Conservation (phyloP, 1,140 invertebrate species). For the Lepidotrigona ventralis region DNA sequence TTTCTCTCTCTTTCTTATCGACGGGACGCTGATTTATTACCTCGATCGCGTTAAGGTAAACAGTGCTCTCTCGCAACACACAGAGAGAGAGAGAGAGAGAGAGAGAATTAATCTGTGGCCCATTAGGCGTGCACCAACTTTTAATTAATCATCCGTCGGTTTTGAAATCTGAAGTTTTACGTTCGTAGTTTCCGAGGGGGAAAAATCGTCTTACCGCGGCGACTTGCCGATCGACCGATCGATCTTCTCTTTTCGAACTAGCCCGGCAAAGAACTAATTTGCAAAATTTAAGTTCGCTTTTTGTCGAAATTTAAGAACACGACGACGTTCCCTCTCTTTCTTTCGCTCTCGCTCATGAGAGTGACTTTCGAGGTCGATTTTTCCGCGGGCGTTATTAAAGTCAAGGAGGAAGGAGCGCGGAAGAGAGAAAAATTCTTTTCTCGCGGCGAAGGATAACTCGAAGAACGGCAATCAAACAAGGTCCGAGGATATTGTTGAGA, state of each 20-base stretch:
- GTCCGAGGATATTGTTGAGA: background rate
- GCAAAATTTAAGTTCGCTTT: too few relatives aligned
- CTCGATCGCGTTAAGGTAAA: constrained; percentile 59
- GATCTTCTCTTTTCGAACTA: background rate
- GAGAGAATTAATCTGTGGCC: constrained; percentile 71
- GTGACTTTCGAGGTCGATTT: too few relatives aligned
- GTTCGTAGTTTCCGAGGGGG: constrained; percentile 25
- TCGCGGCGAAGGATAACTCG: too few relatives aligned
- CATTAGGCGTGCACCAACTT: constrained; percentile 69
- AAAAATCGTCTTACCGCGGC: background rate
- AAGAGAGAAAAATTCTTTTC: background rate
- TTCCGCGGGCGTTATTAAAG: background rate
- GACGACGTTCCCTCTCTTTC: too few relatives aligned
- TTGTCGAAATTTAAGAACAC: too few relatives aligned
- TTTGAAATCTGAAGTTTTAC: background rate
- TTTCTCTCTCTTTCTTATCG: constrained; percentile 15
- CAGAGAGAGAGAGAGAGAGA: constrained; percentile 12
- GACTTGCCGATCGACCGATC: background rate
- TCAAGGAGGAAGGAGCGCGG: background rate
- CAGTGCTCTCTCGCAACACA: constrained; percentile 64
- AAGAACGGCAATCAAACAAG: background rate
- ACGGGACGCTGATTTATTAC: constrained; percentile 70
- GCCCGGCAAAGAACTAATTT: too few relatives aligned
- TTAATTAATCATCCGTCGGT: constrained; percentile 72
- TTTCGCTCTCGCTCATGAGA: too few relatives aligned